Evolutionary conservation across 2,888 invertebrate species (phyloP).

Genomic region (Conus canariensis): DNA sequence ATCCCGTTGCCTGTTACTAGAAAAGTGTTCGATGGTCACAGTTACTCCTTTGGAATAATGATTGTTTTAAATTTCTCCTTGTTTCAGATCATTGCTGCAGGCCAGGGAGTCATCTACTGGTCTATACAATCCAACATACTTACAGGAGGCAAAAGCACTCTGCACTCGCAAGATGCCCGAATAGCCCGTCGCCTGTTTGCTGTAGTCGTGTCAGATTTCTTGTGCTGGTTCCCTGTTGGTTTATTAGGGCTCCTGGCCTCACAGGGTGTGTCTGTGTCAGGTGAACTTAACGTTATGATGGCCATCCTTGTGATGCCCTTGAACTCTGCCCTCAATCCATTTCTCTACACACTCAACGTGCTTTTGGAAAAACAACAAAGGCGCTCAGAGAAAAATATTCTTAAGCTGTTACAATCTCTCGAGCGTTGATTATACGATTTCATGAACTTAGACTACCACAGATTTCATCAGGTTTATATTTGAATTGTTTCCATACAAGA

Average conservation of each 20-base stretch:
- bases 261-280: not conserved
- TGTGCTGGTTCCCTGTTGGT: conserved; percentile 29
- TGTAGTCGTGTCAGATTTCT: not conserved
- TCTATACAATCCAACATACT: conserved; percentile 49
- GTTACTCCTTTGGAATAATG: conserved; percentile 74
- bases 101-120: conserved; percentile 73
- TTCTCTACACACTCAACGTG: conserved; percentile 24
- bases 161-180: not conserved
- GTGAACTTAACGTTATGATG: not conserved
- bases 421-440: not conserved
- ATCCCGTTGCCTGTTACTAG: conserved; percentile 74
- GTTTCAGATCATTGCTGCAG: conserved; percentile 71
- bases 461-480: too few species aligned
- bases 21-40: conserved; percentile 73
- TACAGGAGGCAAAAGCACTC: not conserved
- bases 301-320: conserved; percentile 21
- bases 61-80: conserved; percentile 70
- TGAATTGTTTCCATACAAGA: too few species aligned
- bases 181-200: not conserved
- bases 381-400: not conserved
- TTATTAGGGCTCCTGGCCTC: conserved; percentile 17
- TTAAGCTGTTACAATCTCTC: not conserved
- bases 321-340: conserved; percentile 15
- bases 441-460: too few species aligned
- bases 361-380: not conserved